Evolutionary conservation across 2,888 invertebrate genomes (phyloP).

Genomic region (Drosophila cognata): DNA sequence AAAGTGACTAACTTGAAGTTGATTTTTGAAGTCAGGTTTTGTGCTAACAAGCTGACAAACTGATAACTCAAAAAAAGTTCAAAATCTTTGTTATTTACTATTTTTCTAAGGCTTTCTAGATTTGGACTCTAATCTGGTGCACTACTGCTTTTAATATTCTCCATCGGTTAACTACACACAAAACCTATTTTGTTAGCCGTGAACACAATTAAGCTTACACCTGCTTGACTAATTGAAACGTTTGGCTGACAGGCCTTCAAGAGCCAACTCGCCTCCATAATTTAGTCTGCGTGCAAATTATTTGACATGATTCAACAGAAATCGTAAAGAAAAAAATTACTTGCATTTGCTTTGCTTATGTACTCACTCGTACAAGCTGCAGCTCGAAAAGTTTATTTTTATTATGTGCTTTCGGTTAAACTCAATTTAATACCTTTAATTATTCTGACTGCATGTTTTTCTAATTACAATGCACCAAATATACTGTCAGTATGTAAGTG

Average conservation of each 20-base stretch:
- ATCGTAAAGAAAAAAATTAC: conserved; percentile 10
- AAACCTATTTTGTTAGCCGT: neutral
- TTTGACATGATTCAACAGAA: conserved; percentile 73
- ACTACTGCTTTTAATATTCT: neutral
- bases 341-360: conserved; percentile 13
- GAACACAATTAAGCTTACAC: conserved; percentile 17
- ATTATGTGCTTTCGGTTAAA: neutral
- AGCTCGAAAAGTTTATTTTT: conserved; percentile 13
- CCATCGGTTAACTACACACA: neutral
- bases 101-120: neutral
- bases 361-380: conserved; percentile 14
- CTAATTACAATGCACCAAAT: conserved; percentile 27
- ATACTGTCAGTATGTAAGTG: conserved; percentile 6
- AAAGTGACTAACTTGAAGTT: neutral
- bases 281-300: conserved; percentile 59
- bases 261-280: conserved; percentile 38
- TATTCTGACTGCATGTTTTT: conserved; percentile 34
- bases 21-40: neutral
- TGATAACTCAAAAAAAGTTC: neutral
- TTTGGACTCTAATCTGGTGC: neutral
- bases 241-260: conserved; percentile 44
- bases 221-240: conserved; percentile 30
- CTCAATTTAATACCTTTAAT: neutral
- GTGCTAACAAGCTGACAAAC: neutral
- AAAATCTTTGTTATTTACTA: neutral